A percentile compares a stretch with the other conserved stretches of the same genome.
These are phyloP conservation scores for Rhabdomys pumilio DNA, from an alignment of 2,797 vertebrate genomes.

Conservation along the genomic window DNA sequence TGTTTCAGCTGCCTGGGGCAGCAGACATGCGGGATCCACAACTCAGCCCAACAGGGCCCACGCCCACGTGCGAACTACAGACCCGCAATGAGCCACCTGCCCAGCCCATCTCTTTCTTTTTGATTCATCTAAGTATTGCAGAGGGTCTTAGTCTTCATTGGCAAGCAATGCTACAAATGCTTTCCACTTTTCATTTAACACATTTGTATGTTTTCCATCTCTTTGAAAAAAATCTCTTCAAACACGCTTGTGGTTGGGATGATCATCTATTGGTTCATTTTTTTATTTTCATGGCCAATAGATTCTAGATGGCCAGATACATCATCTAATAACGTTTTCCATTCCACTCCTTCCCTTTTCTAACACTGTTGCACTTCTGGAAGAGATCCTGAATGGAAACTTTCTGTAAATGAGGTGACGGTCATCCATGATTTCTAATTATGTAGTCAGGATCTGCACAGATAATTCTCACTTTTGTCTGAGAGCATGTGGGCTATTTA, in stretches of 20 bases:
- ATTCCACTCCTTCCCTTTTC: background rate
- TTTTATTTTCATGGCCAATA: background rate
- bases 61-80: no score
- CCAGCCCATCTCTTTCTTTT: background rate
- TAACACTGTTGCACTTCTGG: background rate
- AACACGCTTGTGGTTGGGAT: background rate
- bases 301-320: background rate
- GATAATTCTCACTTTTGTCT: background rate
- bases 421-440: background rate
- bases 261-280: background rate
- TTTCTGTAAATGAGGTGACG: background rate
- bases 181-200: background rate
- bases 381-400: background rate
- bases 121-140: background rate
- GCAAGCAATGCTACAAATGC: background rate
- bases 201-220: background rate
- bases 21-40: no score
- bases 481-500: background rate
- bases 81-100: background rate
- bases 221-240: background rate
- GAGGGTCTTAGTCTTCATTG: background rate
- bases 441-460: background rate
- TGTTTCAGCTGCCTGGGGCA: no score
- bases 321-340: background rate
- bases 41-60: no score